Evolutionary conservation across 1,140 invertebrate genomes (phyloP), one percentile per base, ranked within the genome.

Genomic region (Carcinoscorpius rotundicauda): DNA sequence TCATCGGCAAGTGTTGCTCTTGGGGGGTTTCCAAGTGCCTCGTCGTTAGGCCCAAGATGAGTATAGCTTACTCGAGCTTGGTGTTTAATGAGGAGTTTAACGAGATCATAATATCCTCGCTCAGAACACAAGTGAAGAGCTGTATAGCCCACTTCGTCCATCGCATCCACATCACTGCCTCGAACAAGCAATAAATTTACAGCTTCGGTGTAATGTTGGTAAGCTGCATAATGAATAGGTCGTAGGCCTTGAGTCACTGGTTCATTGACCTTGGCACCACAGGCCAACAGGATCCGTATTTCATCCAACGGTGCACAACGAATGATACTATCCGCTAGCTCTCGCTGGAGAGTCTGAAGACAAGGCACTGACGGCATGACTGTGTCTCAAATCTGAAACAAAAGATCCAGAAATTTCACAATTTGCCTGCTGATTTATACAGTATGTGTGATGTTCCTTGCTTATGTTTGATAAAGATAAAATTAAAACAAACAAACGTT

Each of bases 201-300:
- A 0, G 89, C 90, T 72, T 91, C 89, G 52, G 84, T 79, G 76
- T 94, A 87, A 9, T 82, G 78, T 72, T 91, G 87, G 85, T 90
- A 94, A 59, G 91, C 88, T 0, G 91, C 91, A 75, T 95, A 96
- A 75, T 95, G 92, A n/a, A 96, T 77, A 0, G 92, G 91, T 60
- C 86, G 82, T 50, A 95, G 78, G 5, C 91, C 91, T 65, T 80
- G 79, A 29, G 76, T 78, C 4, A 84, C 80, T 8, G 77, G 72
- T 52, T 75, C 76, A 66, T 82, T 81, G 67, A 86, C 86, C 77
- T 90, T 90, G 10, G 90, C 89, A 49, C 90, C 90, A 75, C 87
- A 89, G 4, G 89, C 88, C 57, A 92, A 75, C 3, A 92, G 79
- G 63, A 92, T 91, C 53, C 89, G 80, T 49, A 96, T 86, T 71